Evolutionary conservation across 2,888 invertebrate species (phyloP), one percentile per base, ranked within the genome.

Genomic region (Emmelina monodactyla): DNA sequence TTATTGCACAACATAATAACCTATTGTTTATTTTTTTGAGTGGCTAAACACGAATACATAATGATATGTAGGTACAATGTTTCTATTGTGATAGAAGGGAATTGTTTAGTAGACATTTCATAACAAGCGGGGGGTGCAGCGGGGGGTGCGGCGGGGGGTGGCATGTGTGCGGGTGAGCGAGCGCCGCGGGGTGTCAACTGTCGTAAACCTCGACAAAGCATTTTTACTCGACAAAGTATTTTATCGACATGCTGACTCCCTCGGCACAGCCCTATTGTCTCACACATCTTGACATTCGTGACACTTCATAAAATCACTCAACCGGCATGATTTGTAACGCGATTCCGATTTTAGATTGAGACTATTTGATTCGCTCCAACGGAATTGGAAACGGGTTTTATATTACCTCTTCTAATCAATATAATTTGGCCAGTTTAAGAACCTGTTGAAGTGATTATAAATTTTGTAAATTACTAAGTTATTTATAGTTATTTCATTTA

Each of bases 161-260:
- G 33, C 46, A n/a, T 47, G 50, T 51, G 53, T 50, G 52, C 59
- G 55, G 39, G 45, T 54, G 42, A 53, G 53, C 52, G 53, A 25
- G 25, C 6, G 42, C 52, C 45, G 44, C 48, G 63, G 66, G 68
- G 64, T 64, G 67, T 62, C 58, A 46, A 7, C 55, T 55, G 62
- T 68, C 66, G 66, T 68, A 69, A 68, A 71, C 66, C 65, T 64
- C 67, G 55, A 69, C 71, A n/a, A n/a, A n/a, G n/a, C n/a, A n/a
- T n/a, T n/a, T n/a, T n/a, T n/a, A n/a, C n/a, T n/a, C n/a, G n/a
- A n/a, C n/a, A 66, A 68, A 65, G 70, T 72, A 72, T 73, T 70
- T 62, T 64, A 68, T 65, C 65, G 69, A 66, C 65, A 64, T 50
- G 59, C 62, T 58, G 48, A 48, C 53, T 50, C 54, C 51, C 52